These are phyloP conservation scores for Neodiprion pinetum DNA, from an alignment of 1,140 invertebrate genomes.

Conservation along the genomic window DNA sequence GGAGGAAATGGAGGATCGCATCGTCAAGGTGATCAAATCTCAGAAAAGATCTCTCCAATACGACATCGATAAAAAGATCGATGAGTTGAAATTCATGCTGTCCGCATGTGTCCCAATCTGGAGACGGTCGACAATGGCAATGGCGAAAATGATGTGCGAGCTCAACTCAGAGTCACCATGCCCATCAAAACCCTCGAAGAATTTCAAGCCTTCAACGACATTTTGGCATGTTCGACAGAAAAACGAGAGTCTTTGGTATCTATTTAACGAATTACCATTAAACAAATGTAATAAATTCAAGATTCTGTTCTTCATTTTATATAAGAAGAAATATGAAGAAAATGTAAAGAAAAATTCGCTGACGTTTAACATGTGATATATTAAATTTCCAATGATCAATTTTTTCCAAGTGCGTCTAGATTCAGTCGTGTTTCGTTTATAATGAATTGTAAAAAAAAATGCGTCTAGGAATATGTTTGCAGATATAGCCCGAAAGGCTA, in stretches of 20 bases:
- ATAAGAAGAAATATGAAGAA: too few species aligned
- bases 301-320: too few species aligned
- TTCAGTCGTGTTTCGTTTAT: too few species aligned
- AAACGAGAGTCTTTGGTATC: slow-evolving; percentile 13
- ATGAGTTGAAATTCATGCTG: slow-evolving; percentile 13
- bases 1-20: slow-evolving; percentile 14
- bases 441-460: too few species aligned
- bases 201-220: slow-evolving; percentile 11
- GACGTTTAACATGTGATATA: too few species aligned
- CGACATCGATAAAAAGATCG: slow-evolving; percentile 15
- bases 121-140: slow-evolving; percentile 6
- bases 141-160: slow-evolving; percentile 8
- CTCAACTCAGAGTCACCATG: slow-evolving; percentile 16
- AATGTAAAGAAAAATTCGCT: too few species aligned
- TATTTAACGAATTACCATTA: not conserved
- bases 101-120: slow-evolving; percentile 2
- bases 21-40: slow-evolving; percentile 3
- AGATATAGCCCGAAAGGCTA: too few species aligned
- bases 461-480: too few species aligned
- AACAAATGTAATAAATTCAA: too few species aligned
- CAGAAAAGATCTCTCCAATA: slow-evolving; percentile 16
- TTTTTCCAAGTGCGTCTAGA: too few species aligned
- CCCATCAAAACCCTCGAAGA: slow-evolving; percentile 16
- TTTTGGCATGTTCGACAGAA: not conserved
- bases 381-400: too few species aligned